A percentile compares a stretch with the other conserved stretches of the same genome.
These are phyloP conservation scores for Pteromalus puparum DNA, from an alignment of 1,140 invertebrate genomes.

Conservation along the genomic window DNA sequence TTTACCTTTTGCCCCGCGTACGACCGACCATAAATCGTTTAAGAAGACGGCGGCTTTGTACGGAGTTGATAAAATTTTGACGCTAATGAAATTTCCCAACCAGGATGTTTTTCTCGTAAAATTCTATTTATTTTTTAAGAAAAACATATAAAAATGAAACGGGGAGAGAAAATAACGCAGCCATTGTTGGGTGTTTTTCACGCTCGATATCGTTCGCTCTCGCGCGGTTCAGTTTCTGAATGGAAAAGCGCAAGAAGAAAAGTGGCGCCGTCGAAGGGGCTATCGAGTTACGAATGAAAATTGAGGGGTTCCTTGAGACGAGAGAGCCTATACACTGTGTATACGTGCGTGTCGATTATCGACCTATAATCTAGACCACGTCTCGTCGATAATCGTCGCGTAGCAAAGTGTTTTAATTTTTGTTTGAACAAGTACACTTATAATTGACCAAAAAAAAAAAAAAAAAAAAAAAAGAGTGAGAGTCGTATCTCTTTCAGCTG, in stretches of 20 bases:
- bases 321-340: no score
- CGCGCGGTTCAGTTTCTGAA: background rate
- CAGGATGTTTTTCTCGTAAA: background rate
- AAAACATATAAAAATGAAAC: background rate
- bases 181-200: background rate
- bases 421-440: no score
- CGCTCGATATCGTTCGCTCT: background rate
- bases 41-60: background rate
- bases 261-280: no score
- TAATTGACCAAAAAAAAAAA: no score
- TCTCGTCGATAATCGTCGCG: no score
- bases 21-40: conserved; percentile 7
- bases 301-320: no score
- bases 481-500: background rate
- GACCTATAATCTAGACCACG: no score
- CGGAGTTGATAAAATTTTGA: background rate
- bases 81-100: background rate
- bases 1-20: background rate
- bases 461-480: no score
- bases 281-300: no score
- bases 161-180: no score
- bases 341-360: no score
- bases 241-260: background rate
- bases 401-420: no score
- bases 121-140: background rate